These are phyloP conservation scores for Psilanteris sp. DNA, from an alignment of 1,140 invertebrate species.

Conservation along the genomic window DNA sequence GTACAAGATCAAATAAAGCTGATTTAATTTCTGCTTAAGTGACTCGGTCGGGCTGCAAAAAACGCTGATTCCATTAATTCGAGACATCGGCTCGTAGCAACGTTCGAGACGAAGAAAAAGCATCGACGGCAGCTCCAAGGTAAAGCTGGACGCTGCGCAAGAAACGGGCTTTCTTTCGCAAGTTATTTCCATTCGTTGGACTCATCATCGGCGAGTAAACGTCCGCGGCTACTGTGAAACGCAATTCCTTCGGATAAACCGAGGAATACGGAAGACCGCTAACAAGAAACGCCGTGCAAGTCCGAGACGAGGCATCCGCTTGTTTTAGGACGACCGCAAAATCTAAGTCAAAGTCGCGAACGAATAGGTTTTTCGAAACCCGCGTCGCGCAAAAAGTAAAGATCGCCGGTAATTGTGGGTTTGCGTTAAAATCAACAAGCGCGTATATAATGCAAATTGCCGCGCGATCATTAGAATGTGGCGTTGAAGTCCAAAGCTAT, in stretches of 20 bases:
- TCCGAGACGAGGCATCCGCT: constrained; percentile 18
- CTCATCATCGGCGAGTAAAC: constrained; percentile 45
- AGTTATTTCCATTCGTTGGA: constrained; percentile 40
- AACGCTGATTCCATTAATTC: constrained; percentile 45
- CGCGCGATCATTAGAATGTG: constrained; percentile 14
- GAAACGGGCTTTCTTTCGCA: constrained; percentile 36
- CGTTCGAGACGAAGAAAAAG: constrained; percentile 18
- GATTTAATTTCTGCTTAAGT: constrained; percentile 49
- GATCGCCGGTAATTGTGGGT: constrained; percentile 20
- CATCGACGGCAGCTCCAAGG: constrained; percentile 22
- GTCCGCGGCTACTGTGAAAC: constrained; percentile 34
- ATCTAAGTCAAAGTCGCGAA: constrained; percentile 2
- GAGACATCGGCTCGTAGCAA: constrained; percentile 13
- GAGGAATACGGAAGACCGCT: constrained; percentile 28
- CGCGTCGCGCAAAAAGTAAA: constrained; percentile 2
- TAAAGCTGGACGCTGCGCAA: constrained; percentile 30
- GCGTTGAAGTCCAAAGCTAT: constrained; percentile 34
- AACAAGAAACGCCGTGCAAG: constrained; percentile 44
- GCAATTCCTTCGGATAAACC: constrained; percentile 3
- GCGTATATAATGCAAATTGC: constrained; percentile 34
- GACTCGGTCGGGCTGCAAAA: constrained; percentile 31
- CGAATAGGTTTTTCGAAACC: constrained; percentile 1
- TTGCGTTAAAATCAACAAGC: constrained; percentile 33
- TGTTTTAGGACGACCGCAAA: constrained; percentile 4
- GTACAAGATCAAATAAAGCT: constrained; percentile 37